phyloP scores from a whole-genome alignment of 2,888 invertebrate species.

The Lottia scabra region DNA sequence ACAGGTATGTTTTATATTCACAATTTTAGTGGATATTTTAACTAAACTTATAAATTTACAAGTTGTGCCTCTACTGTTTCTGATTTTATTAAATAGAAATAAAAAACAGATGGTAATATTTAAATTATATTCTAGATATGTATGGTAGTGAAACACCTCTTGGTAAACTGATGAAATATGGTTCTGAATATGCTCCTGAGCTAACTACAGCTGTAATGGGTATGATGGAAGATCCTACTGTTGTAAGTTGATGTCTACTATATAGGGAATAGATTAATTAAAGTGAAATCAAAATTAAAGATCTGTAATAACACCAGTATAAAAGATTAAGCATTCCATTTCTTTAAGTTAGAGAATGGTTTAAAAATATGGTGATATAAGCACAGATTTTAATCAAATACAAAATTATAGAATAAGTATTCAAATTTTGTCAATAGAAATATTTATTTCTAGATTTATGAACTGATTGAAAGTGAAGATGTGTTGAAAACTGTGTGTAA shows the following conservation, averaged over 20 bases:
- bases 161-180: conserved; percentile 30
- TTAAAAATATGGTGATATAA: too few species aligned
- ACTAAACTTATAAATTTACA: too few species aligned
- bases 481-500: conserved; percentile 32
- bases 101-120: too few species aligned
- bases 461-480: conserved; percentile 20
- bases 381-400: not conserved
- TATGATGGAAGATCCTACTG: conserved; percentile 28
- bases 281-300: too few species aligned
- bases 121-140: conserved; percentile 29
- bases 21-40: too few species aligned
- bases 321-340: too few species aligned
- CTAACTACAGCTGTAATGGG: conserved; percentile 29
- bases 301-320: too few species aligned
- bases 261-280: too few species aligned
- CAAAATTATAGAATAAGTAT: not conserved
- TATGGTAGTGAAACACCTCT: conserved; percentile 26
- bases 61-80: too few species aligned
- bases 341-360: too few species aligned
- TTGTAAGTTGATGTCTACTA: conserved; percentile 27
- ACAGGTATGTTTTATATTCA: conserved; percentile 14
- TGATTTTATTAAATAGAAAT: too few species aligned
- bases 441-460: conserved; percentile 24
- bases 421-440: not conserved
- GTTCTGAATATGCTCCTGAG: conserved; percentile 39